Base-by-base conservation (phyloP, 2,797 vertebrate genomes). In the Oophaga sylvatica region DNA sequence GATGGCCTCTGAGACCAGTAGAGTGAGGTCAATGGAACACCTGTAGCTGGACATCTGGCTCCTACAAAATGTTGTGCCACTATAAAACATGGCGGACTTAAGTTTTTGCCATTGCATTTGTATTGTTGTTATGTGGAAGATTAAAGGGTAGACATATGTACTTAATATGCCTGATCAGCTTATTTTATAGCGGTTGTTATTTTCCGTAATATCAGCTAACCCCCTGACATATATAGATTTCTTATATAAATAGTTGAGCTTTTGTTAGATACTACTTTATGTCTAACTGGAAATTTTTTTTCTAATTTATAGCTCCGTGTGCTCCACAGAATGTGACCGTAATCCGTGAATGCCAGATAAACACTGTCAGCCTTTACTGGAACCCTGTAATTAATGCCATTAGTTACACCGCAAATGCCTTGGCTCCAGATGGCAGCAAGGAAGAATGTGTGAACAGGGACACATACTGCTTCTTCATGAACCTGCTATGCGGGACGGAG, bases 331-430 rank as follows among this genome's bases (percentile, higher is more conserved):
- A 95, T 22, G 90, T 93, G 71, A 65, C 82, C 11, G 80, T 96
- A 89, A 41, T 65, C n/a, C 92, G 94, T n/a, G 89, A 94, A 11
- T 96, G 96, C 90, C 90, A 89, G 87, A 95, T 91, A 56, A 93
- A 96, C 1, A 94, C 92, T 57, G 92, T 96, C 31, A 10, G 91
- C 59, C 94, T 96, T 78, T 93, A 92, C 48, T 96, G 96, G 96
- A 91, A 90, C 1, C 86, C 57, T n/a, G 93, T 91, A 31, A 90
- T 90, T 59, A 70, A 90, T 41, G 91, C 93, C 0, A 62, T 91
- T 15, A 84, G 90, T 81, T 96, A 96, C 88, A 26, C 73, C 53
- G 94, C 94, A 20, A 88, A 0, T 2, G 90, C 93, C 5, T 80
- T 91, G 3, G 93, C 95, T 89, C 91, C 93, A 5, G 68, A 92